Evolutionary conservation across 2,888 invertebrate species (phyloP).

Genomic region (Heteropelma amictum): DNA sequence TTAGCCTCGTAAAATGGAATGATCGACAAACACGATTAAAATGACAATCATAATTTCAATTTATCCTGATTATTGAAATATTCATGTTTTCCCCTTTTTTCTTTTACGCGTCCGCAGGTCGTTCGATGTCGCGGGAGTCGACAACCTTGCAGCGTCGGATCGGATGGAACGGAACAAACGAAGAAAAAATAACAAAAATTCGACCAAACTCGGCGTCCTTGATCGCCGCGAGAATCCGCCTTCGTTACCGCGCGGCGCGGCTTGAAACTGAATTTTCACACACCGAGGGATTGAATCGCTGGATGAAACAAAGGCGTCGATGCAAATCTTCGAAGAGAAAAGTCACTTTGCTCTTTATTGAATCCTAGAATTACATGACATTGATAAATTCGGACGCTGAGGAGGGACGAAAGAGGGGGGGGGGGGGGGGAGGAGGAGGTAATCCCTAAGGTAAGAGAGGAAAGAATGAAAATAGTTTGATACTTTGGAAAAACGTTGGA

Average conservation of each 20-base stretch:
- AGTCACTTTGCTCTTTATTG: constrained; percentile 64
- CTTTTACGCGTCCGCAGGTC: neutral
- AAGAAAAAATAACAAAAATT: constrained; percentile 11
- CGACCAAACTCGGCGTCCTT: constrained; percentile 29
- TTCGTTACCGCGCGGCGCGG: neutral
- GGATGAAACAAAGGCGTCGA: constrained; percentile 11
- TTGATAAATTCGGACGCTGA: constrained; percentile 50
- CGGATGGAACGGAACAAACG: neutral
- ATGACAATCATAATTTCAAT: too few species aligned
- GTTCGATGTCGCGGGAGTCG: neutral
- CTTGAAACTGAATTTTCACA: neutral
- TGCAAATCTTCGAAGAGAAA: constrained; percentile 40
- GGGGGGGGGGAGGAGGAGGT: too few species aligned
- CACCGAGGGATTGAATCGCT: neutral
- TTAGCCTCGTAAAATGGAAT: too few species aligned
- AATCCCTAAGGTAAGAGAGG: too few species aligned
- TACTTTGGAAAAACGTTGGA: neutral
- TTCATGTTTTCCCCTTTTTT: too few species aligned
- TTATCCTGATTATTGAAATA: too few species aligned
- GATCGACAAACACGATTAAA: too few species aligned
- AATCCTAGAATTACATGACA: constrained; percentile 69
- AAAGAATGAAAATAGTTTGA: neutral
- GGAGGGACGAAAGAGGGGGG: neutral
- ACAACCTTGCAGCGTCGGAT: neutral
- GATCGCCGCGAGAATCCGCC: constrained; percentile 27